Percentiles rank a stretch among this genome's conserved stretches.
phyloP scores from a whole-genome alignment of 2,113 vertebrate genomes.

The Pleuronectes platessa region DNA sequence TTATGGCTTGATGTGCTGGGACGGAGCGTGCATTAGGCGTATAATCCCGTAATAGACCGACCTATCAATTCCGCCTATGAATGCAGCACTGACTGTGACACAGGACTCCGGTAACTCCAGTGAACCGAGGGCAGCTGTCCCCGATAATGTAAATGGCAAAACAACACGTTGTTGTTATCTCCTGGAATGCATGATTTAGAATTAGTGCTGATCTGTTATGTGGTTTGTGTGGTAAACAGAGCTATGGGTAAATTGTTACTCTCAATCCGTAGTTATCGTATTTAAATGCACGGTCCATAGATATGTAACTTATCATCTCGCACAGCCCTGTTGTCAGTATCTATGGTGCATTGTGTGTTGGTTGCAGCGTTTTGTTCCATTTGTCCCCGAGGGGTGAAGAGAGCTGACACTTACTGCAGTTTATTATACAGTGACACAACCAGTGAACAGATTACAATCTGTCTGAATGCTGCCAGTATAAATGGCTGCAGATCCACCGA shows the following conservation, averaged over 20 bases:
- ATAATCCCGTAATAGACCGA: constrained; percentile 47
- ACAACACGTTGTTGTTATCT: constrained; percentile 48
- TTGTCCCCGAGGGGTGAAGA: constrained; percentile 51
- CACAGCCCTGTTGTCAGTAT: no score
- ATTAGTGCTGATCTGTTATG: no score
- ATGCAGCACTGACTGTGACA: constrained; percentile 28
- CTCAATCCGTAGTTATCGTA: constrained; percentile 23
- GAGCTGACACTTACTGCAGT: constrained; percentile 71
- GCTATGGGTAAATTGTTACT: constrained; percentile 41
- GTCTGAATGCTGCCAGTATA: constrained; percentile 46
- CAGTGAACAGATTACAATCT: constrained; percentile 68
- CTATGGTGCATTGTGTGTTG: background rate
- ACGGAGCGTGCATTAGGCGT: constrained; percentile 36
- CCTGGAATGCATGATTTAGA: constrained; percentile 28
- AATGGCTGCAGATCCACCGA: background rate
- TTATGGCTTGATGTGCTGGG: constrained; percentile 32
- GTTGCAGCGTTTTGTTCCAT: background rate
- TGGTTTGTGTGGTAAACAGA: background rate
- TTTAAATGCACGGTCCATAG: constrained; percentile 31
- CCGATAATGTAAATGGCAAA: constrained; percentile 33
- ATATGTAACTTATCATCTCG: background rate
- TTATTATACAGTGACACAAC: constrained; percentile 70
- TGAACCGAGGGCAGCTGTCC: constrained; percentile 44
- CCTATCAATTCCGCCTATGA: constrained; percentile 45
- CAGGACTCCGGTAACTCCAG: constrained; percentile 47